phyloP scores from a whole-genome alignment of 2,888 invertebrate species.

The Drosophila setosimentum region DNA sequence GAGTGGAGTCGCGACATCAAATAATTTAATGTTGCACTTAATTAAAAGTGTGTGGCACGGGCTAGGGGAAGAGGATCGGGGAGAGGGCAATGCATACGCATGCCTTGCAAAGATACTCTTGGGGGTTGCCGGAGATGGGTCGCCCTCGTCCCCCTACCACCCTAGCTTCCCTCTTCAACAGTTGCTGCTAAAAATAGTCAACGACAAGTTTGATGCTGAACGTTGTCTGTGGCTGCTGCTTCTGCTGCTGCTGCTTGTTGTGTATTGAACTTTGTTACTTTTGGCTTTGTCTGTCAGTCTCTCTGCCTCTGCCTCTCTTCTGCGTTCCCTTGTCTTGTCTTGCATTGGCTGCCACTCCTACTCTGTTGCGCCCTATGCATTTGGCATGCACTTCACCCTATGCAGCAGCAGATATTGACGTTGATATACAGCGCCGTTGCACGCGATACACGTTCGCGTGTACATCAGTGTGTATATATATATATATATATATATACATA shows the following conservation, averaged over 20 bases:
- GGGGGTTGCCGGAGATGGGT: constrained; percentile 47
- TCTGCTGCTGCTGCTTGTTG: constrained; percentile 26
- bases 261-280: constrained; percentile 80
- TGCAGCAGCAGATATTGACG: constrained; percentile 76
- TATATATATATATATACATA: constrained; percentile 4
- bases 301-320: constrained; percentile 24
- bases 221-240: constrained; percentile 49
- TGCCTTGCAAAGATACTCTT: constrained; percentile 30
- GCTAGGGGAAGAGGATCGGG: constrained; percentile 2
- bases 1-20: constrained; percentile 43
- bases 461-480: background rate
- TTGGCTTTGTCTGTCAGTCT: constrained; percentile 55
- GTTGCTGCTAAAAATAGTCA: constrained; percentile 67
- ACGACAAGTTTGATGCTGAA: constrained; percentile 39
- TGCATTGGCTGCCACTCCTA: constrained; percentile 69
- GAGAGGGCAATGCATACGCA: constrained; percentile 47
- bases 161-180: constrained; percentile 20
- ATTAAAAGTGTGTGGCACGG: constrained; percentile 70
- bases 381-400: constrained; percentile 77
- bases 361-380: constrained; percentile 66
- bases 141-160: background rate
- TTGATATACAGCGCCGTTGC: constrained; percentile 77
- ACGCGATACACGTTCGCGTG: constrained; percentile 67
- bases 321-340: constrained; percentile 43
- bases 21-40: constrained; percentile 81